Conservation (phyloP, 1,140 invertebrate species). For the Cepaea nemoralis region DNA sequence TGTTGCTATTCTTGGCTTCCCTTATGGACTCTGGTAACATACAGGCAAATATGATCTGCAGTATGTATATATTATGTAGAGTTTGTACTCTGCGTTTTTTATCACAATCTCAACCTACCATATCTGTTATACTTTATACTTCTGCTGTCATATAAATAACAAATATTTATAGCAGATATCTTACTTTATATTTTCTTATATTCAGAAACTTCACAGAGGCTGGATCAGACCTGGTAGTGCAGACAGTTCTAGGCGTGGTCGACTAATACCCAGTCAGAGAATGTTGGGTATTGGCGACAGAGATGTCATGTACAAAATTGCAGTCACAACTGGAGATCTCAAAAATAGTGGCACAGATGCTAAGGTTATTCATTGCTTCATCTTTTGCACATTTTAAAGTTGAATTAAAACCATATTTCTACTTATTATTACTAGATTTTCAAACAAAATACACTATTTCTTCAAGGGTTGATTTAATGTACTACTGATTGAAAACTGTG, state of each 20-base stretch:
- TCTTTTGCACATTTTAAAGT: not conserved
- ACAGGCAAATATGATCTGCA: too few species aligned
- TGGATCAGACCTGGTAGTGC: slow-evolving; percentile 50
- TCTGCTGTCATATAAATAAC: too few species aligned
- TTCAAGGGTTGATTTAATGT: not conserved
- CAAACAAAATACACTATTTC: not conserved
- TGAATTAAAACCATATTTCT: not conserved
- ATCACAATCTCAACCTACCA: too few species aligned
- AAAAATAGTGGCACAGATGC: slow-evolving; percentile 69
- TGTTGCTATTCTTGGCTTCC: too few species aligned
- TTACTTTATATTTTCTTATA: too few species aligned
- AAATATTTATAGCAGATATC: too few species aligned
- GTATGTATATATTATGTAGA: too few species aligned
- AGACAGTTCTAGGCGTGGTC: slow-evolving; percentile 32
- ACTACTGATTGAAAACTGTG: not conserved
- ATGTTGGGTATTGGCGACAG: slow-evolving; percentile 37
- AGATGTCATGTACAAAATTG: slow-evolving; percentile 68
- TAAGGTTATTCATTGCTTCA: slow-evolving; percentile 54
- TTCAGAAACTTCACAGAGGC: slow-evolving; percentile 36
- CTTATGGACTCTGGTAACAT: too few species aligned
- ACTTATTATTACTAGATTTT: too few species aligned
- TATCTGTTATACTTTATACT: too few species aligned
- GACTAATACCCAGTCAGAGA: slow-evolving; percentile 8
- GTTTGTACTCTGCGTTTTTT: too few species aligned
- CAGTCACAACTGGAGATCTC: slow-evolving; percentile 68